Evolutionary conservation across 2,113 vertebrate species (phyloP), one percentile per base, ranked within the genome.

Genomic region (Glaucomys volans): DNA sequence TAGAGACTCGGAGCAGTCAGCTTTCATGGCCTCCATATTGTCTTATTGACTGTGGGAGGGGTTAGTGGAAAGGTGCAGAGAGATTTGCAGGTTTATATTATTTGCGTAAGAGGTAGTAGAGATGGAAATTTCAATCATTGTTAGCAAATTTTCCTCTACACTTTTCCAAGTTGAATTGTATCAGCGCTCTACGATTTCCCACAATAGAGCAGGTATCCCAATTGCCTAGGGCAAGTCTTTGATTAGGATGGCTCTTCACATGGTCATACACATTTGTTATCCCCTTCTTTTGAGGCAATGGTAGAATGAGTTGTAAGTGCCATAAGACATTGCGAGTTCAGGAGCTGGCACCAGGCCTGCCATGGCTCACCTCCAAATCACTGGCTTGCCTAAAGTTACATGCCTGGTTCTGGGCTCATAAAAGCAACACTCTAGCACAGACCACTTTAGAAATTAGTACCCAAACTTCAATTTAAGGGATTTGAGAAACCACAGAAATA

Each of bases 401-500:
- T 69, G 37, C 62, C 47, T 87, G 52, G 30, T 95, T 77, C 59
- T 95, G 64, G 47, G 59, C 18, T 97, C 87, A 88, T 87, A 88
- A 96, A 96, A 96, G 81, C 44, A 94, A 94, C 35, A 52, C 28
- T 88, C 44, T 79, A 91, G 82, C 32, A 82, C 76, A 88, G 14
- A 91, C 44, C 35, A 47, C 82, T 91, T 93, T 85, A 77, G 93
- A 96, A 94, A 85, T 90, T 52, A 94, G 52, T 44, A 92, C 72
- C 35, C 40, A 92, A 84, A 91, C 86, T 95, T 74, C 32, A 89
- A 67, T 79, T 93, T 88, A 12, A 77, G 13, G 72, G 52, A 92
- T 93, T 97, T 85, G 66, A 94, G 44, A 75, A 95, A 85, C 30
- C 82, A 94, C 35, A 97, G 40, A 96, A 96, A 76, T 74, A 88